A percentile compares a stretch with the other conserved stretches of the same genome.
Evolutionary conservation across 2,113 vertebrate genomes (phyloP).

Genomic region (Mellivora capensis): DNA sequence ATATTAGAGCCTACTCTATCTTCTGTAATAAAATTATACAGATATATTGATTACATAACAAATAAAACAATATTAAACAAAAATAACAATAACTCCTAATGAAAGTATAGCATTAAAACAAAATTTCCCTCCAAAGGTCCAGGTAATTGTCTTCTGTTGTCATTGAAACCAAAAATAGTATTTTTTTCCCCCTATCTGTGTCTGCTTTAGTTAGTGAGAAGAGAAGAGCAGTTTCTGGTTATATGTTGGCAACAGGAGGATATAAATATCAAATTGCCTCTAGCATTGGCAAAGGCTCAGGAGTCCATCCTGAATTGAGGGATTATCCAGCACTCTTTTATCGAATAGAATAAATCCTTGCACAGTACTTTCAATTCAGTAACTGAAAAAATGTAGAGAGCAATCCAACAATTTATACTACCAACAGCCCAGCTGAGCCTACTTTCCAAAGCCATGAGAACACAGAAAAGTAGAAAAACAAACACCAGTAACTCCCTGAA

Average conservation of each 20-base stretch:
- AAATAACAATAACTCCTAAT: background rate
- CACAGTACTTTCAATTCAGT: slow-evolving; percentile 42
- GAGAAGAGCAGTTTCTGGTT: background rate
- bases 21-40: background rate
- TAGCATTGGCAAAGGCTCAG: slow-evolving; percentile 17
- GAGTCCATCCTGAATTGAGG: slow-evolving; percentile 21
- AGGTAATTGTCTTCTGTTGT: background rate
- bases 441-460: slow-evolving; percentile 13
- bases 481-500: background rate
- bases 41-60: background rate
- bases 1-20: background rate
- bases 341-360: slow-evolving; percentile 47
- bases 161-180: background rate
- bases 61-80: background rate
- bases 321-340: slow-evolving; percentile 42
- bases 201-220: background rate
- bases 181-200: background rate
- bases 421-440: background rate
- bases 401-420: slow-evolving; percentile 45
- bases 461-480: background rate
- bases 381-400: slow-evolving; percentile 27
- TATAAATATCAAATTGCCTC: slow-evolving; percentile 32
- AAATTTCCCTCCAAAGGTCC: background rate
- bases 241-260: background rate
- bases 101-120: background rate